Conservation (phyloP, 2,888 invertebrate genomes). For the Agonum fuliginosum region DNA sequence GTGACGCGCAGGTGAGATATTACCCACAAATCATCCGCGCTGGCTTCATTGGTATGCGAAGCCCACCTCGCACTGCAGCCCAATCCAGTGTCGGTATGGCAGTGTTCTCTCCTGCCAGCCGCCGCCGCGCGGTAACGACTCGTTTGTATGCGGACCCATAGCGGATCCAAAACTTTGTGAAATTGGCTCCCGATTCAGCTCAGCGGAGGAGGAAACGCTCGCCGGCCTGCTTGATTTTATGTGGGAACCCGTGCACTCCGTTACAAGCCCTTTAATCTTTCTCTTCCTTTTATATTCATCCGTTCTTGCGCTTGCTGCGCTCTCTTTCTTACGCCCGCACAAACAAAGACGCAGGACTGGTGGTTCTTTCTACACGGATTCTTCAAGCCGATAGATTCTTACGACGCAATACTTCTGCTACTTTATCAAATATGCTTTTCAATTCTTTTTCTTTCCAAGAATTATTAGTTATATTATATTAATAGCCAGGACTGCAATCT, state of each 20-base stretch:
- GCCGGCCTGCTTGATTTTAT: constrained; percentile 51
- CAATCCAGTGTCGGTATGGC: constrained; percentile 66
- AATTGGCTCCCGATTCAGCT: constrained; percentile 76
- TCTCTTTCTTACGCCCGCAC: constrained; percentile 74
- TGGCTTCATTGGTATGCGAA: constrained; percentile 70
- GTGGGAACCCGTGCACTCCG: constrained; percentile 65
- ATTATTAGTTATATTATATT: too few relatives aligned
- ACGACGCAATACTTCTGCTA: not conserved
- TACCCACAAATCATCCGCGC: constrained; percentile 71
- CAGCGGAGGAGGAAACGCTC: constrained; percentile 72
- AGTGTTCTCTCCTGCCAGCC: constrained; percentile 69
- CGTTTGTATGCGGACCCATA: constrained; percentile 73
- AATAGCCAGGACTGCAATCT: too few relatives aligned
- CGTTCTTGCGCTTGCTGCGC: too few relatives aligned
- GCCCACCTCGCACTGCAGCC: constrained; percentile 64
- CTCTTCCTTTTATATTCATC: constrained; percentile 79
- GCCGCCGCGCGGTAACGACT: constrained; percentile 69
- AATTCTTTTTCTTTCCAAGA: too few relatives aligned
- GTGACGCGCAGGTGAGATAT: constrained; percentile 69
- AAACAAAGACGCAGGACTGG: not conserved
- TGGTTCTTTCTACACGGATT: constrained; percentile 22
- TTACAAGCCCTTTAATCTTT: constrained; percentile 73
- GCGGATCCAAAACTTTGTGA: constrained; percentile 75
- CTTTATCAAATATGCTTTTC: not conserved
- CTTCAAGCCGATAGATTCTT: constrained; percentile 46